These are phyloP conservation scores for Bubalus kerabau DNA, from an alignment of 2,113 vertebrate species.

Conservation along the genomic window DNA sequence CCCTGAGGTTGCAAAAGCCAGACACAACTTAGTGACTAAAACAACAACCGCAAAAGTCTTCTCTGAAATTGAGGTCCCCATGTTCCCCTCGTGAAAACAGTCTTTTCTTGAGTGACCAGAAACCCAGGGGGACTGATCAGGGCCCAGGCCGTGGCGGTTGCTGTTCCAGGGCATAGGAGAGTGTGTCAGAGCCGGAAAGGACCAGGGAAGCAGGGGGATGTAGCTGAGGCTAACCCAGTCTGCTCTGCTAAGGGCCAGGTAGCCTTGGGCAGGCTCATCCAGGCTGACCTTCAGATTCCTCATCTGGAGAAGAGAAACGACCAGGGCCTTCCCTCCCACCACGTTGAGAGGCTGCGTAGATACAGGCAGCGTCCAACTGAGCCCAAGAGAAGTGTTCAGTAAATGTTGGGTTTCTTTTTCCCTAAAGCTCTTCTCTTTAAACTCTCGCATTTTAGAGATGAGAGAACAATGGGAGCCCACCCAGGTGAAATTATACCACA, in stretches of 20 bases:
- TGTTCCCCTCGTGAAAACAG: background rate
- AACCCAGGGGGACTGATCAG: background rate
- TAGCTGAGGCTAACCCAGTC: background rate
- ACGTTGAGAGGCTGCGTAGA: background rate
- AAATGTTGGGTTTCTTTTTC: background rate
- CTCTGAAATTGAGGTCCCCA: background rate
- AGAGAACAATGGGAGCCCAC: background rate
- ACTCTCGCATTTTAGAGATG: background rate
- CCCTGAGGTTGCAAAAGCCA: background rate
- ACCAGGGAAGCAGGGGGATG: background rate
- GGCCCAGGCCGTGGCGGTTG: background rate
- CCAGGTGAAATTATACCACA: background rate
- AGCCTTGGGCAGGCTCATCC: background rate
- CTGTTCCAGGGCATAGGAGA: background rate
- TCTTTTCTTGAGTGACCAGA: background rate
- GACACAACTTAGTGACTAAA: background rate
- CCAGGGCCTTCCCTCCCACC: background rate
- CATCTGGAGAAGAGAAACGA: background rate
- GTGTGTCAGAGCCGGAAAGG: background rate
- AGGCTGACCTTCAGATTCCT: background rate
- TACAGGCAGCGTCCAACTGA: background rate
- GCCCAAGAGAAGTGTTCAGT: background rate
- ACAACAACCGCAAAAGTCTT: background rate
- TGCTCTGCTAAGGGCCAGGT: background rate
- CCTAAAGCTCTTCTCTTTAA: background rate